Conservation (phyloP, 2,797 vertebrate genomes). For the Vipera ursinii region DNA sequence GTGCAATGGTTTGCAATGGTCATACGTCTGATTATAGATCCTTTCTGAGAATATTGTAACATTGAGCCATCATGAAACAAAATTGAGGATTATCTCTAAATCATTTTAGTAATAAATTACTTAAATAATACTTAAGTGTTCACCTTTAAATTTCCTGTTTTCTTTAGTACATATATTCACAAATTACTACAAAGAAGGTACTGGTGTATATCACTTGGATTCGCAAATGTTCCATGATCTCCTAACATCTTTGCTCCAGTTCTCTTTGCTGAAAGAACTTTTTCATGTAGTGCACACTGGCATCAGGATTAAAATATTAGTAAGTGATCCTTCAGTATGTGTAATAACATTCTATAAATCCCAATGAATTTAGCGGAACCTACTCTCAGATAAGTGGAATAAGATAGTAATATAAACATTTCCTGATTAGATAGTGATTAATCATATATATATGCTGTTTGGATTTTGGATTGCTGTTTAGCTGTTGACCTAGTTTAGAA, state of each 20-base stretch:
- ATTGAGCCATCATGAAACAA: neutral
- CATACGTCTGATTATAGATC: neutral
- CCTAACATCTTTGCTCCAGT: constrained; percentile 78
- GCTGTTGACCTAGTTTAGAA: neutral
- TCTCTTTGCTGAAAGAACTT: constrained; percentile 76
- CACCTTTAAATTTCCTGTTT: constrained; percentile 5
- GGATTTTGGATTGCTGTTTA: neutral
- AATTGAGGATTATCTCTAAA: neutral
- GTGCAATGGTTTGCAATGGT: neutral
- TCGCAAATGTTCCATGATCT: constrained; percentile 75
- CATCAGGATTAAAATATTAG: constrained; percentile 67
- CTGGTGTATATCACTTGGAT: constrained; percentile 78
- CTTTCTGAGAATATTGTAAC: neutral
- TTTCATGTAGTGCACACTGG: constrained; percentile 73
- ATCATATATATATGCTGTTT: neutral
- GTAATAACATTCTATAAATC: neutral
- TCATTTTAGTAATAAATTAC: constrained; percentile 11
- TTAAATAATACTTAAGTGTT: neutral
- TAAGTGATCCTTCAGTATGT: constrained; percentile 60
- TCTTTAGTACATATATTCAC: constrained; percentile 81
- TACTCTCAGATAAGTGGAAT: neutral
- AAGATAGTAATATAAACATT: neutral
- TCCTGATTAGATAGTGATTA: constrained; percentile 19
- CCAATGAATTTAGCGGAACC: neutral
- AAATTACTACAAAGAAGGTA: constrained; percentile 80